Base-by-base conservation (phyloP, 2,113 vertebrate species). In the Sarotherodon lohbergeri region DNA sequence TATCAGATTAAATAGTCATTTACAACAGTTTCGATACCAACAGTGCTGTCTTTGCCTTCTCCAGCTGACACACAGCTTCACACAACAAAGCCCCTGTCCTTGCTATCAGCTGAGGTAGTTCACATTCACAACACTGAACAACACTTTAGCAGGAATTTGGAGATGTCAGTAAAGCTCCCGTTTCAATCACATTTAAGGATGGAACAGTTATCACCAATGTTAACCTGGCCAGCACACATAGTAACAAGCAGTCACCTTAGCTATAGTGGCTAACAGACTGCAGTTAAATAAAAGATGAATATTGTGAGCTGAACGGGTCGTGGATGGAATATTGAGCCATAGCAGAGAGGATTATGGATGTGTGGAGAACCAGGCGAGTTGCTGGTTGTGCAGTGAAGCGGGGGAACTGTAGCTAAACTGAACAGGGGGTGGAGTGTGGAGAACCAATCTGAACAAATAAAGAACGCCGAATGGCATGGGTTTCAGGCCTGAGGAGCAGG, bases 21-120 rank as follows among this genome's bases (percentile, higher is more conserved):
- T 48, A 46, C 68, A 48, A 10, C 22, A 17, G 68, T 27, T 16
- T 46, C 1, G 14, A 46, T 27, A 3, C 68, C 13, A 4, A 6
- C 68, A 29, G 68, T 73, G 22, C 22, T 27, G 41, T 48, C 68
- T 73, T 73, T 11, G 41, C 68, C 22, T 48, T 43, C 68, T 73
- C 5, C 68, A 17, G 68, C 68, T 43, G 66, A 71, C 66, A 46
- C 68, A 27, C 24, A 39, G 14, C 36, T 43, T 71, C 39, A 22
- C 66, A 10, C 68, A 6, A 6, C 41, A 73, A 73, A 73, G 41
- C 4, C 22, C 22, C 2, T 1, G 41, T 17, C 68, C 41, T 73
- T 3, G 22, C 39, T 0, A 17, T 46, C 68, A 48, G 68, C 68
- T 17, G 41, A 9, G 9, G 22, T 73, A 1, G 8, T 46, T 73